phyloP scores from a whole-genome alignment of 2,797 vertebrate species.

The Avahi laniger region DNA sequence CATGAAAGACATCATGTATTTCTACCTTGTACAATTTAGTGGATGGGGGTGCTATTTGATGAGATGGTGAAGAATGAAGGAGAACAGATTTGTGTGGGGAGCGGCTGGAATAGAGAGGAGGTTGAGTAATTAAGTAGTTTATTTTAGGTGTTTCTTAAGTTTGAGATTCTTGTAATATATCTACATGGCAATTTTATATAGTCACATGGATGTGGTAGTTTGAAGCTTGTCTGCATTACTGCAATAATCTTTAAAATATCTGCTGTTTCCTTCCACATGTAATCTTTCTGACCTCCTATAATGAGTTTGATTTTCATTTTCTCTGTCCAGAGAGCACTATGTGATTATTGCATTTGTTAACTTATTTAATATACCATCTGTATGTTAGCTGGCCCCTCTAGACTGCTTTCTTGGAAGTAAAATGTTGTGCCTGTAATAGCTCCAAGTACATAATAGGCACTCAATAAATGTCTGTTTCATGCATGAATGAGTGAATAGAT shows the following conservation, averaged over 20 bases:
- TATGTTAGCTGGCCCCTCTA: background rate
- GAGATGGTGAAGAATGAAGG: background rate
- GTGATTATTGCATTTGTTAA: background rate
- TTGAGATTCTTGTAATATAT: background rate
- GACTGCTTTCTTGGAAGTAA: constrained; percentile 7
- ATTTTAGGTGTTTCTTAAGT: background rate
- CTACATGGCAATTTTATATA: background rate
- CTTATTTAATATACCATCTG: background rate
- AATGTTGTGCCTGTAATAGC: background rate
- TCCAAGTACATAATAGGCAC: background rate
- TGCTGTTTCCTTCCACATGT: background rate
- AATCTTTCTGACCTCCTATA: background rate
- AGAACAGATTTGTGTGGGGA: background rate
- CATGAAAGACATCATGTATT: background rate
- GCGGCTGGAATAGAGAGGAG: background rate
- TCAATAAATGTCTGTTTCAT: constrained; percentile 40
- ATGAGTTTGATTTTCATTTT: background rate
- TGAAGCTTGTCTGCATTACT: background rate
- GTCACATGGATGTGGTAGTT: background rate
- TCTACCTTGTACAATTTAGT: background rate
- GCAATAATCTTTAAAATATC: background rate
- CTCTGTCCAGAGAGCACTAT: background rate
- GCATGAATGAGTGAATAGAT: background rate
- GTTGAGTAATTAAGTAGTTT: background rate
- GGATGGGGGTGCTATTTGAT: background rate